Evolutionary conservation across 2,113 vertebrate genomes (phyloP).

Genomic region (Hydrolagus affinis): DNA sequence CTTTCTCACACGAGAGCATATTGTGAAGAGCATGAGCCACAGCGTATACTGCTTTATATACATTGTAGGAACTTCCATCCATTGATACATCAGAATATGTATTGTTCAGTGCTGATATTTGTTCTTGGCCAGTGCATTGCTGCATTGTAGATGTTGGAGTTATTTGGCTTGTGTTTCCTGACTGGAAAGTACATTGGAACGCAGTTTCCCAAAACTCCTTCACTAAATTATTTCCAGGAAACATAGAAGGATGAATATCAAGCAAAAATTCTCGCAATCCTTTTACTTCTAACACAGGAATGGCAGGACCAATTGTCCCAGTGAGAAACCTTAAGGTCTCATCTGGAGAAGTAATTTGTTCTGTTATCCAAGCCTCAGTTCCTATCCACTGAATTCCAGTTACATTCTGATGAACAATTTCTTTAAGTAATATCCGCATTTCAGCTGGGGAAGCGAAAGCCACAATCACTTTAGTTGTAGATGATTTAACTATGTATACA

Average conservation of each 20-base stretch:
- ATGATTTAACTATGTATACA: conserved; percentile 41
- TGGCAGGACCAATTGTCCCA: background rate
- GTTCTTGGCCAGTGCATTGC: background rate
- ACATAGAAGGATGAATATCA: background rate
- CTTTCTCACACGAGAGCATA: background rate
- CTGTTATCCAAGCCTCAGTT: conserved; percentile 46
- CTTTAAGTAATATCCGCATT: conserved; percentile 40
- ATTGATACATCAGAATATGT: background rate
- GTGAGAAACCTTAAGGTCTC: background rate
- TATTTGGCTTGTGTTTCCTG: conserved; percentile 38
- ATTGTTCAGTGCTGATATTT: background rate
- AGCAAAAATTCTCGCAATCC: background rate
- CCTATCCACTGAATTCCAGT: conserved; percentile 48
- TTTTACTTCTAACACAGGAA: background rate
- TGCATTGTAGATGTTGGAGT: background rate
- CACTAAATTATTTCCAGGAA: conserved; percentile 39
- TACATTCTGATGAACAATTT: conserved; percentile 44
- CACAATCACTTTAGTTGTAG: conserved; percentile 48
- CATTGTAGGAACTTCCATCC: conserved; percentile 10
- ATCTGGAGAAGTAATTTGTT: background rate
- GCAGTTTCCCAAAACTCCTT: conserved; percentile 56
- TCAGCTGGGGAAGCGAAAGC: conserved; percentile 42
- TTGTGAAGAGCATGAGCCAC: background rate
- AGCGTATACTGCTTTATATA: conserved; percentile 11
- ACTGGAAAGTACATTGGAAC: conserved; percentile 49